Conservation (phyloP, 2,888 invertebrate species). For the Balanococcus diminutus region DNA sequence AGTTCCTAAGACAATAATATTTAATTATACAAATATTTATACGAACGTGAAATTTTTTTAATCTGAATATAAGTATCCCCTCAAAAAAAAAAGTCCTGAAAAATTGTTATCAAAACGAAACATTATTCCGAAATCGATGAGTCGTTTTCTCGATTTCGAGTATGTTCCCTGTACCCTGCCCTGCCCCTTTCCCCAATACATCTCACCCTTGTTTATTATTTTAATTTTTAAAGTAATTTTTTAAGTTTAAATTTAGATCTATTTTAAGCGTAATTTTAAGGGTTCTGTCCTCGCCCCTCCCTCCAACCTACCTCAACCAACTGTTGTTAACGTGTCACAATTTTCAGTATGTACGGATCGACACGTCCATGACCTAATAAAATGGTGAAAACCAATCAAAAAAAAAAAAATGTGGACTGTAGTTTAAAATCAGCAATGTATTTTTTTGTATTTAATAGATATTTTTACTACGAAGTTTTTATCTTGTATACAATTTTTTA, state of each 20-base stretch:
- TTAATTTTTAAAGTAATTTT: slow-evolving; percentile 28
- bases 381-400: too few relatives aligned
- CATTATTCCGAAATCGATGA: not conserved
- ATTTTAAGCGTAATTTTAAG: slow-evolving; percentile 40
- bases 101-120: not conserved
- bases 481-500: slow-evolving; percentile 39
- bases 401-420: not conserved
- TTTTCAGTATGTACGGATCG: not conserved
- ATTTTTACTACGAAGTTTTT: slow-evolving; percentile 3
- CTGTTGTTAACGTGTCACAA: not conserved
- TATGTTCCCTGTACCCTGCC: not conserved
- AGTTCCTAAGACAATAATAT: slow-evolving; percentile 43
- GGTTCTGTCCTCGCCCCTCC: not conserved
- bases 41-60: not conserved
- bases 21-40: not conserved
- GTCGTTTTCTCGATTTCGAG: not conserved
- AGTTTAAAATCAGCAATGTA: not conserved
- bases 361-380: not conserved
- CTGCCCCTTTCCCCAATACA: not conserved
- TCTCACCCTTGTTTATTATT: slow-evolving; percentile 3
- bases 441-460: not conserved
- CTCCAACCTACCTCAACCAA: not conserved
- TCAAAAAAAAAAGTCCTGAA: too few relatives aligned
- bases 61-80: not conserved
- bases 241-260: slow-evolving; percentile 6